Conservation (phyloP, 2,888 invertebrate genomes). For the Ptychoptera contaminata region DNA sequence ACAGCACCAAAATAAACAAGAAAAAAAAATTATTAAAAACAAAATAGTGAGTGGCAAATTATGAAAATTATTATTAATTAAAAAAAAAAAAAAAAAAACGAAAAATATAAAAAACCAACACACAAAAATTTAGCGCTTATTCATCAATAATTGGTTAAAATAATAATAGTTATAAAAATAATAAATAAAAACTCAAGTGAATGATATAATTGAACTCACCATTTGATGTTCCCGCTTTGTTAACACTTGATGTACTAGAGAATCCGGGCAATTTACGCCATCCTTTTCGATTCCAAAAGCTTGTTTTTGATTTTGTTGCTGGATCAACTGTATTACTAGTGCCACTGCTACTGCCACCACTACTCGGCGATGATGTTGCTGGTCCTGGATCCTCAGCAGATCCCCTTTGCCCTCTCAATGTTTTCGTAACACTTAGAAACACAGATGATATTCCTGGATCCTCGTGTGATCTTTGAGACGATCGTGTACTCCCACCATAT, state of each 20-base stretch:
- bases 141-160: neutral
- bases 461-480: slow-evolving; percentile 22
- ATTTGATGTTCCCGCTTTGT: slow-evolving; percentile 42
- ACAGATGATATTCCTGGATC: slow-evolving; percentile 8
- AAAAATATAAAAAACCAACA: too few species aligned
- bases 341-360: slow-evolving; percentile 8
- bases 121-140: too few species aligned
- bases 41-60: too few species aligned
- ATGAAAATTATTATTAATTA: too few species aligned
- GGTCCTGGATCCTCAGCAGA: slow-evolving; percentile 27
- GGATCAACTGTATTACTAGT: slow-evolving; percentile 6
- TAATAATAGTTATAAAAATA: too few species aligned
- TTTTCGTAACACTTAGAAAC: slow-evolving; percentile 20
- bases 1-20: too few species aligned
- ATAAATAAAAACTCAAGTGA: neutral
- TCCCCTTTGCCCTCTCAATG: slow-evolving; percentile 20
- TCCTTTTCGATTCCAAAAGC: slow-evolving; percentile 58
- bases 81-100: too few species aligned
- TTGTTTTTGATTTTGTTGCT: slow-evolving; percentile 11
- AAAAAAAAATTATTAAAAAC: too few species aligned
- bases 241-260: slow-evolving; percentile 51
- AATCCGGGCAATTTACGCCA: slow-evolving; percentile 66
- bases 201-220: slow-evolving; percentile 38
- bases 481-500: slow-evolving; percentile 19
- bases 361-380: slow-evolving; percentile 25